Percentiles rank a stretch among this genome's conserved stretches.
phyloP scores from a whole-genome alignment of 2,888 invertebrate species.

The Galerucella nymphaeae region DNA sequence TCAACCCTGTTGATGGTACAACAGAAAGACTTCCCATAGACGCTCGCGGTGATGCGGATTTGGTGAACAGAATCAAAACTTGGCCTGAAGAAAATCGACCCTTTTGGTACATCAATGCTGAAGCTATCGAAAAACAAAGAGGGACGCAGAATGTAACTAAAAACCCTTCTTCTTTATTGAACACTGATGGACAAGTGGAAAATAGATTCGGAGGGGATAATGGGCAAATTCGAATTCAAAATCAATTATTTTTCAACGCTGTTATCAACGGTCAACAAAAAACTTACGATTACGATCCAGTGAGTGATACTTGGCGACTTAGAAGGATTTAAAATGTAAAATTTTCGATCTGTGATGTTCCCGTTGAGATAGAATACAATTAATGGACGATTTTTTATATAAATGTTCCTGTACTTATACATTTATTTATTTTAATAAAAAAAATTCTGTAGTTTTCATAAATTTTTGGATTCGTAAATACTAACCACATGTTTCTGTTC shows the following conservation, averaged over 20 bases:
- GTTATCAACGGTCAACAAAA: conserved; percentile 15
- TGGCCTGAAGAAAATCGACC: conserved; percentile 77
- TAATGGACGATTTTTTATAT: too few species aligned
- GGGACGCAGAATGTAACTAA: conserved; percentile 13
- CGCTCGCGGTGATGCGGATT: conserved; percentile 72
- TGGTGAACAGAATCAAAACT: conserved; percentile 72
- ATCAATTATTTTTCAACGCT: conserved; percentile 16
- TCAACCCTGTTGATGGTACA: conserved; percentile 66
- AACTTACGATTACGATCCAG: conserved; percentile 24
- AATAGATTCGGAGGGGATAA: conserved; percentile 14
- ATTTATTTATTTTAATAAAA: not conserved
- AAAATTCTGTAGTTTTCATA: too few species aligned
- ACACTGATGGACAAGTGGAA: not conserved
- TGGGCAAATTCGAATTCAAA: not conserved
- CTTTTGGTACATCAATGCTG: conserved; percentile 79
- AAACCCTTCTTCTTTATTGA: not conserved
- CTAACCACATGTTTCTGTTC: not conserved
- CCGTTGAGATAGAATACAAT: too few species aligned
- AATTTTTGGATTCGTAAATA: too few species aligned
- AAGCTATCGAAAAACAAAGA: conserved; percentile 68
- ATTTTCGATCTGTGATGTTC: not conserved
- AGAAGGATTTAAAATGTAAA: not conserved
- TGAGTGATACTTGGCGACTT: conserved; percentile 18
- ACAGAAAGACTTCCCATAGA: conserved; percentile 71
- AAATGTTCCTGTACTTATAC: not conserved